Conservation (phyloP, 2,113 vertebrate species). For the Polypterus bichir region DNA sequence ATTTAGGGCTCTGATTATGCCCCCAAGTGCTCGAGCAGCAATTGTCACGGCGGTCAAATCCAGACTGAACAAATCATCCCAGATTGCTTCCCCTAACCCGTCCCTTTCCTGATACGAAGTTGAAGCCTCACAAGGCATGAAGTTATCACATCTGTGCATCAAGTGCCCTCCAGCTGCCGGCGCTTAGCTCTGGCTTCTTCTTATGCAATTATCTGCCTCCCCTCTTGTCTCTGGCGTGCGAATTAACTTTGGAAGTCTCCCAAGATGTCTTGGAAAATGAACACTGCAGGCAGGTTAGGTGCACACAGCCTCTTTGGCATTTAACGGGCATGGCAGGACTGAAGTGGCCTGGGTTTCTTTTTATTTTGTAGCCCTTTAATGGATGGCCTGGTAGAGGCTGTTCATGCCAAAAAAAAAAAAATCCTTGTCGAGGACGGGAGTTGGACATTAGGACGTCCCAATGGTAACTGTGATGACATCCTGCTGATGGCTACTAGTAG, state of each 20-base stretch:
- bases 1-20: slow-evolving; percentile 36
- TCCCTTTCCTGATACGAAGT: slow-evolving; percentile 30
- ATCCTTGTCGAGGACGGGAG: no score
- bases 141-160: slow-evolving; percentile 36
- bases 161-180: slow-evolving; percentile 47
- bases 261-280: slow-evolving; percentile 23
- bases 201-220: slow-evolving; percentile 55
- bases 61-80: slow-evolving; percentile 53
- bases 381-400: no score
- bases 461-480: no score
- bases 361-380: no score
- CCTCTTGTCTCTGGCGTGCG: slow-evolving; percentile 42
- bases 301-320: no score
- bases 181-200: slow-evolving; percentile 47
- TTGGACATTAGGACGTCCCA: no score
- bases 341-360: no score
- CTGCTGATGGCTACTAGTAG: no score
- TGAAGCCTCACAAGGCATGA: slow-evolving; percentile 30
- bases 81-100: slow-evolving; percentile 42
- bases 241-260: slow-evolving; percentile 46
- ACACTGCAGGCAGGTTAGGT: no score
- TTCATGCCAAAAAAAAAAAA: no score
- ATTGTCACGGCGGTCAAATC: slow-evolving; percentile 42
- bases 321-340: no score
- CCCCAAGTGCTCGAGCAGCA: slow-evolving; percentile 37